Evolutionary conservation across 2,113 vertebrate species (phyloP).

Genomic region (Lamprotornis superbus): DNA sequence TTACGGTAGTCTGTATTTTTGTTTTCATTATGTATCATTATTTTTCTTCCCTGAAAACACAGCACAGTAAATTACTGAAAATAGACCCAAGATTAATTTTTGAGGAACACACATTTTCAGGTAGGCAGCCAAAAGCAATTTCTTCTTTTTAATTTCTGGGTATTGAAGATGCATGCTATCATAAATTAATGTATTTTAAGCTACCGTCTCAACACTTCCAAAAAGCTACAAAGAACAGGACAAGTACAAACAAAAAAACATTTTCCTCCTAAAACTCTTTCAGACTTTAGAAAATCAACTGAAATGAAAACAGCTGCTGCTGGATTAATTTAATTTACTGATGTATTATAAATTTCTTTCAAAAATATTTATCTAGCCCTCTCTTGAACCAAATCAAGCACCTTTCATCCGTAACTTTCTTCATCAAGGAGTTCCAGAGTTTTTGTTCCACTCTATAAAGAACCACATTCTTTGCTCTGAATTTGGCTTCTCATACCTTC

Average conservation of each 20-base stretch:
- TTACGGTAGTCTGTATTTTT: not conserved
- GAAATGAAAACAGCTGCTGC: not conserved
- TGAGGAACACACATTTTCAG: not conserved
- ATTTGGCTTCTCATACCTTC: not conserved
- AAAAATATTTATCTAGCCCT: not conserved
- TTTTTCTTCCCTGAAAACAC: not conserved
- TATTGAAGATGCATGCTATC: not conserved
- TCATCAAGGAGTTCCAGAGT: not conserved
- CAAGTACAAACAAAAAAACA: not conserved
- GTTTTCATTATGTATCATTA: not conserved
- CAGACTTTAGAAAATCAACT: not conserved
- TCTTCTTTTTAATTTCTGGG: not conserved
- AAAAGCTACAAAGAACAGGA: not conserved
- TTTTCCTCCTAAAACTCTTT: not conserved
- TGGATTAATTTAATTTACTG: not conserved
- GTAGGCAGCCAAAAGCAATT: not conserved
- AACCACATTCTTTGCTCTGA: not conserved
- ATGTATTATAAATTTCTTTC: not conserved
- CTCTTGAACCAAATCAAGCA: not conserved
- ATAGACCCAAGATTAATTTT: not conserved
- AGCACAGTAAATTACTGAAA: not conserved
- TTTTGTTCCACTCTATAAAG: not conserved
- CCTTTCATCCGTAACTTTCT: not conserved
- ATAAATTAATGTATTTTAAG: not conserved
- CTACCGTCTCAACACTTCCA: not conserved